A percentile compares a stretch with the other conserved stretches of the same genome.
Evolutionary conservation across 1,140 invertebrate genomes (phyloP).

Genomic region (Drosophila bipectinata): DNA sequence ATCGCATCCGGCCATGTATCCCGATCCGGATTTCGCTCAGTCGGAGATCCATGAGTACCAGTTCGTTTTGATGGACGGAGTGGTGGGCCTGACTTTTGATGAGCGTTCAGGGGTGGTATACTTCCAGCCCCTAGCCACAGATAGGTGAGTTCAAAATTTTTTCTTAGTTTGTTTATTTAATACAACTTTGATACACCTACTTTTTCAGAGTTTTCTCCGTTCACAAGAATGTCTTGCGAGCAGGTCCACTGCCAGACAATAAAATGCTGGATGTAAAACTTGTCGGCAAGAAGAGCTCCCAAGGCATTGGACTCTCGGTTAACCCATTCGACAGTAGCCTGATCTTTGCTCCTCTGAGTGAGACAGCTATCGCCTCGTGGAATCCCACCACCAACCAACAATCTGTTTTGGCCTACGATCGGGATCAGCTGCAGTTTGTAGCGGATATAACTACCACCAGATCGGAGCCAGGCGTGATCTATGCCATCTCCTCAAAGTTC

Average conservation of each 20-base stretch:
- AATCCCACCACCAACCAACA: slow-evolving; percentile 89
- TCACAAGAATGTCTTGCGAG: slow-evolving; percentile 88
- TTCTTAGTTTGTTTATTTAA: not conserved
- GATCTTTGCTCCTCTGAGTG: slow-evolving; percentile 89
- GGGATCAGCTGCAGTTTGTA: slow-evolving; percentile 89
- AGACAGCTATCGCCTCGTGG: slow-evolving; percentile 91
- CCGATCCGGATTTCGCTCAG: slow-evolving; percentile 90
- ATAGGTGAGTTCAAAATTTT: slow-evolving; percentile 85
- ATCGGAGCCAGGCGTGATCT: slow-evolving; percentile 88
- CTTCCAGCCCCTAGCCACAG: slow-evolving; percentile 92
- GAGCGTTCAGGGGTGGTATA: slow-evolving; percentile 88
- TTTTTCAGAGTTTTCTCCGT: slow-evolving; percentile 88
- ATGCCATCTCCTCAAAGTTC: slow-evolving; percentile 89
- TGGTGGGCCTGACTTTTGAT: slow-evolving; percentile 91
- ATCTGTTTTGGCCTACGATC: slow-evolving; percentile 87
- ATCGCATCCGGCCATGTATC: slow-evolving; percentile 91
- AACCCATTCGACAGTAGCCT: slow-evolving; percentile 89
- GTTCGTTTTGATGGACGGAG: slow-evolving; percentile 91
- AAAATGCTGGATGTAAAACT: slow-evolving; percentile 89
- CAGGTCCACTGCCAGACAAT: slow-evolving; percentile 88
- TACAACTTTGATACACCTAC: not conserved
- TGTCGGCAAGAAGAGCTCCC: slow-evolving; percentile 92
- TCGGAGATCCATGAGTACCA: slow-evolving; percentile 87
- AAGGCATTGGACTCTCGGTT: slow-evolving; percentile 89
- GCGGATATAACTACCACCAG: slow-evolving; percentile 88